Conservation (phyloP, 2,113 vertebrate genomes). For the Sciurus niger region DNA sequence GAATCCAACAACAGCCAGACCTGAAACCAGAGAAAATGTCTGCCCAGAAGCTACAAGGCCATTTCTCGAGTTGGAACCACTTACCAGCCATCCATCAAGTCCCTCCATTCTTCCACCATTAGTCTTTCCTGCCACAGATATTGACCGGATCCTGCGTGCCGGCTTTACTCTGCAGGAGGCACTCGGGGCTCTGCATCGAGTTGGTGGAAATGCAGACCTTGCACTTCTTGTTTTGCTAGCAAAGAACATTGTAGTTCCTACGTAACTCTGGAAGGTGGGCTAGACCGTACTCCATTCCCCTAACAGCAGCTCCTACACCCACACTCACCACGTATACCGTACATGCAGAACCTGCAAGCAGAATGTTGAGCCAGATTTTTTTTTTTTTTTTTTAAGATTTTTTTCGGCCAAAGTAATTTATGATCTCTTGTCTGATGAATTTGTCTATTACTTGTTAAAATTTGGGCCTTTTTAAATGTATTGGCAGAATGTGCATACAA, state of each 20-base stretch:
- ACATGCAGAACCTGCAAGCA: slow-evolving; percentile 78
- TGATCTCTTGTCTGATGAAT: slow-evolving; percentile 84
- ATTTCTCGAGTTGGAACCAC: neutral
- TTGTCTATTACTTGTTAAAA: slow-evolving; percentile 82
- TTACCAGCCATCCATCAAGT: neutral
- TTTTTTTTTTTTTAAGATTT: neutral
- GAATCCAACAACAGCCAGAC: slow-evolving; percentile 22
- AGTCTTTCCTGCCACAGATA: slow-evolving; percentile 90
- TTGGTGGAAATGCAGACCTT: slow-evolving; percentile 94
- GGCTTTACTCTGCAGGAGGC: slow-evolving; percentile 95
- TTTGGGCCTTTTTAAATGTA: slow-evolving; percentile 84
- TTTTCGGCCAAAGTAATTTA: slow-evolving; percentile 88
- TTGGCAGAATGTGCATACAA: slow-evolving; percentile 80
- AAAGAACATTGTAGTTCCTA: slow-evolving; percentile 96
- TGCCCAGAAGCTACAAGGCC: neutral
- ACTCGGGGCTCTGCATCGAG: slow-evolving; percentile 93
- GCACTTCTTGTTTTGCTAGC: slow-evolving; percentile 96
- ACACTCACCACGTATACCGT: slow-evolving; percentile 14
- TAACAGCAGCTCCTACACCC: neutral
- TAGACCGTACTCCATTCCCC: slow-evolving; percentile 73
- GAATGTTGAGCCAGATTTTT: slow-evolving; percentile 87
- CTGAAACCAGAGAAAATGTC: slow-evolving; percentile 48
- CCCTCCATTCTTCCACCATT: slow-evolving; percentile 65
- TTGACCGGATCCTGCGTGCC: slow-evolving; percentile 93
- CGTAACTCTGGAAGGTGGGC: slow-evolving; percentile 85